A percentile compares a stretch with the other conserved stretches of the same genome.
phyloP scores from a whole-genome alignment of 2,113 vertebrate species.

The Pimephales promelas region DNA sequence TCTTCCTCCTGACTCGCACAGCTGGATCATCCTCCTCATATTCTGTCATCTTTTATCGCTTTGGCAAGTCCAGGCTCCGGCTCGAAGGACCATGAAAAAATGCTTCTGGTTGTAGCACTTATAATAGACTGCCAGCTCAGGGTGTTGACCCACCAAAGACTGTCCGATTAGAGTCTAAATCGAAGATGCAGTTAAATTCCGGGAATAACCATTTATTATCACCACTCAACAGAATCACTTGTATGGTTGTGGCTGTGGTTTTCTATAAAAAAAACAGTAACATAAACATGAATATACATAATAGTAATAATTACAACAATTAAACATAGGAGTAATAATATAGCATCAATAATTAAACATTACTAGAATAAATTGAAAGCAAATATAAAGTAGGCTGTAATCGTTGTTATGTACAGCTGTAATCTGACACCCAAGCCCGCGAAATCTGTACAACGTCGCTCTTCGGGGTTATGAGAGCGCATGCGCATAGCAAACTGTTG shows the following conservation, averaged over 20 bases:
- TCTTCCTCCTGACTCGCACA: not conserved
- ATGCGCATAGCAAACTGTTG: not conserved
- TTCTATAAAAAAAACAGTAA: no score
- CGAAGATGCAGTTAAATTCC: no score
- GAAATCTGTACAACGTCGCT: not conserved
- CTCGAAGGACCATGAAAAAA: no score
- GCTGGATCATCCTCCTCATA: not conserved
- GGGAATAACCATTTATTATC: no score
- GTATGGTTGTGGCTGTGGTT: no score
- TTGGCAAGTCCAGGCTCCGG: not conserved
- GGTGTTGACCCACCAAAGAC: no score
- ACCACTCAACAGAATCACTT: no score
- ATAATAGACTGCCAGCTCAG: no score
- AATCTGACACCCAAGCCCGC: not conserved
- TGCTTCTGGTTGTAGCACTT: no score
- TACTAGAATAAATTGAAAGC: not conserved
- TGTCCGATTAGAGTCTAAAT: no score
- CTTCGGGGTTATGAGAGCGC: not conserved
- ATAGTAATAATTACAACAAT: not conserved
- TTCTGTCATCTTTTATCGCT: not conserved
- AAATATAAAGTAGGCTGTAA: not conserved
- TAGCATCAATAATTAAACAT: not conserved
- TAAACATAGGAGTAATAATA: not conserved
- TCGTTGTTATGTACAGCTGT: not conserved
- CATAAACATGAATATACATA: no score